These are phyloP conservation scores for Agrotis clavis DNA, from an alignment of 2,888 invertebrate species.

Conservation along the genomic window DNA sequence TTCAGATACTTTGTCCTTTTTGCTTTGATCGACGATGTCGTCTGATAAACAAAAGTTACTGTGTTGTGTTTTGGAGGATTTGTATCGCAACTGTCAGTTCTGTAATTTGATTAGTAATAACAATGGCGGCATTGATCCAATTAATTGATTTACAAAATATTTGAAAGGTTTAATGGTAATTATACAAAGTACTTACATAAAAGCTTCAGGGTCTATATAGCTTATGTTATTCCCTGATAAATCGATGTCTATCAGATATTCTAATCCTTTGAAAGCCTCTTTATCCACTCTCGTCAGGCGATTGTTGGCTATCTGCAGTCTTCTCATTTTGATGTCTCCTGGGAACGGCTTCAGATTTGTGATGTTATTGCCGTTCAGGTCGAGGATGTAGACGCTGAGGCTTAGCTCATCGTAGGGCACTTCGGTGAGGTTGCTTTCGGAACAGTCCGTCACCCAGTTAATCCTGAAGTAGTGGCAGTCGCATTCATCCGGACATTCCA, in stretches of 20 bases:
- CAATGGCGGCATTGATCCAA: constrained; percentile 19
- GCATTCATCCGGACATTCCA: constrained; percentile 94
- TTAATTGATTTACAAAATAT: constrained; percentile 19
- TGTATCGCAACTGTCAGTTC: constrained; percentile 26
- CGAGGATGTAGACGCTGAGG: constrained; percentile 93
- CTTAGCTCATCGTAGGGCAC: constrained; percentile 93
- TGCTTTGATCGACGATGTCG: constrained; percentile 21
- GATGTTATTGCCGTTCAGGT: constrained; percentile 93
- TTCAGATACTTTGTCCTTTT: constrained; percentile 27
- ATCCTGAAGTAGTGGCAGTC: constrained; percentile 94
- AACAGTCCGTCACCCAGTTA: constrained; percentile 95
- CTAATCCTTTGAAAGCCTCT: constrained; percentile 92
- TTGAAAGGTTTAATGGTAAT: constrained; percentile 2
- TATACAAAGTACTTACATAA: constrained; percentile 89
- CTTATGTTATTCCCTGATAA: constrained; percentile 93
- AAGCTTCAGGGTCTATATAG: constrained; percentile 92
- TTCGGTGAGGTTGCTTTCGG: constrained; percentile 93
- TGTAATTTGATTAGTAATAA: constrained; percentile 51
- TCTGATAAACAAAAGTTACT: constrained; percentile 19
- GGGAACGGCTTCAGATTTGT: constrained; percentile 92
- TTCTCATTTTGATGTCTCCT: constrained; percentile 93
- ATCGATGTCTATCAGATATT: constrained; percentile 93
- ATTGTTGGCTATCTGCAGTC: constrained; percentile 93
- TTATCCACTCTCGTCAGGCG: constrained; percentile 91
- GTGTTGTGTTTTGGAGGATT: constrained; percentile 28